Conservation (phyloP, 2,797 vertebrate species). For the Chelonia mydas region DNA sequence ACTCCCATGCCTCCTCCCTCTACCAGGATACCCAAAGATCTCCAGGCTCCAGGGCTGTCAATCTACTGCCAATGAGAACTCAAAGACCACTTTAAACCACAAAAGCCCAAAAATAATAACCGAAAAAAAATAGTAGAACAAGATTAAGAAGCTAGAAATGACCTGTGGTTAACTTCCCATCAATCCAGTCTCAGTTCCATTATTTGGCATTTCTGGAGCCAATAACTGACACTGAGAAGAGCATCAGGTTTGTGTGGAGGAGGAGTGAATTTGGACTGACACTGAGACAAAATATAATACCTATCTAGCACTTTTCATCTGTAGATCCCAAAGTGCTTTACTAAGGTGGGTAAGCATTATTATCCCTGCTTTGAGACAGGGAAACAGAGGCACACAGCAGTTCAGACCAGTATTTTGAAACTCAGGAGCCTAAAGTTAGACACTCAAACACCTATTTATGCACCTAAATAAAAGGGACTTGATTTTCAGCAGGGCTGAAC, state of each 20-base stretch:
- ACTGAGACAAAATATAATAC: neutral
- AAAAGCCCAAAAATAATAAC: neutral
- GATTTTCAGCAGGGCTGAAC: neutral
- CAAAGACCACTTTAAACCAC: neutral
- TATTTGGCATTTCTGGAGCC: neutral
- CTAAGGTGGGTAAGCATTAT: accelerated
- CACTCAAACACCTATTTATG: neutral
- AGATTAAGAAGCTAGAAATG: neutral
- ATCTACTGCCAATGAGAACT: neutral
- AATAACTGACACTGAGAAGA: neutral
- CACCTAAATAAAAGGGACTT: accelerated
- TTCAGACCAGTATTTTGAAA: neutral
- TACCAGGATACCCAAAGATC: neutral
- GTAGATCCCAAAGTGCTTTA: neutral
- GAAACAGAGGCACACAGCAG: neutral
- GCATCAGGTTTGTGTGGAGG: neutral
- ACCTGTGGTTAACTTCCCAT: neutral
- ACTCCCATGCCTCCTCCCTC: neutral
- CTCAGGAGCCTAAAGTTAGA: neutral
- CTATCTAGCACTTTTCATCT: accelerated
- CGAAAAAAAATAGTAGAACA: neutral
- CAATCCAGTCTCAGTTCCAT: neutral
- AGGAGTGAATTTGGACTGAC: neutral
- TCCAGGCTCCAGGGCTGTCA: neutral
- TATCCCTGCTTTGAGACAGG: neutral